phyloP scores from a whole-genome alignment of 2,888 invertebrate species.

The Dynastes hyllus region DNA sequence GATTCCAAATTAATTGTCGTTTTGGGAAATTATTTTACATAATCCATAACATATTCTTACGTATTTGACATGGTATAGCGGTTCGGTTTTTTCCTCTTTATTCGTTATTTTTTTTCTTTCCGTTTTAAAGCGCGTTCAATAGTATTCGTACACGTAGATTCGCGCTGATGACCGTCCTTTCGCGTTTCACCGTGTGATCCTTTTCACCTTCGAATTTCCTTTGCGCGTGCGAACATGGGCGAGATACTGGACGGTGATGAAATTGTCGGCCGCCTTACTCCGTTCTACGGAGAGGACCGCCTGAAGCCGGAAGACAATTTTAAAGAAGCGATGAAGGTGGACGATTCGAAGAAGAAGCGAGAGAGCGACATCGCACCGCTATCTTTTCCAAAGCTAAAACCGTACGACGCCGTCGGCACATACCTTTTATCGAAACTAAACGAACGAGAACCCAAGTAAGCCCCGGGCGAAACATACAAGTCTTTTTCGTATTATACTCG shows the following conservation, averaged over 20 bases:
- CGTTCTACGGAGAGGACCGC: background rate
- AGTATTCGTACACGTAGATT: background rate
- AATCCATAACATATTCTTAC: no score
- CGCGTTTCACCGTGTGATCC: background rate
- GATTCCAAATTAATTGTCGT: no score
- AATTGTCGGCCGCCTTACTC: background rate
- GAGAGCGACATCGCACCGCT: slow-evolving; percentile 43
- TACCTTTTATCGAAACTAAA: slow-evolving; percentile 47
- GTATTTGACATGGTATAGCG: background rate
- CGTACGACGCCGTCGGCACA: slow-evolving; percentile 28
- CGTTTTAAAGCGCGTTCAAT: background rate
- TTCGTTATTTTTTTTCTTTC: background rate
- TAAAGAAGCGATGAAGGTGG: no score
- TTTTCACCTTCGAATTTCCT: background rate
- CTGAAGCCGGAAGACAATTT: background rate
- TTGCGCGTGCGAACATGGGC: background rate
- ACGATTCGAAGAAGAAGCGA: background rate
- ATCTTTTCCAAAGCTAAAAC: slow-evolving; percentile 43
- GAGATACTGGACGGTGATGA: background rate
- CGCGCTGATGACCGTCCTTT: no score
- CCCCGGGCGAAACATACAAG: background rate
- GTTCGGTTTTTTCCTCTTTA: background rate
- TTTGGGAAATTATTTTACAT: no score
- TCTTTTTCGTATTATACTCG: background rate
- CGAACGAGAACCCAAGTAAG: slow-evolving; percentile 31